Conservation (phyloP, 2,888 invertebrate genomes). For the Antheraea assamensis region DNA sequence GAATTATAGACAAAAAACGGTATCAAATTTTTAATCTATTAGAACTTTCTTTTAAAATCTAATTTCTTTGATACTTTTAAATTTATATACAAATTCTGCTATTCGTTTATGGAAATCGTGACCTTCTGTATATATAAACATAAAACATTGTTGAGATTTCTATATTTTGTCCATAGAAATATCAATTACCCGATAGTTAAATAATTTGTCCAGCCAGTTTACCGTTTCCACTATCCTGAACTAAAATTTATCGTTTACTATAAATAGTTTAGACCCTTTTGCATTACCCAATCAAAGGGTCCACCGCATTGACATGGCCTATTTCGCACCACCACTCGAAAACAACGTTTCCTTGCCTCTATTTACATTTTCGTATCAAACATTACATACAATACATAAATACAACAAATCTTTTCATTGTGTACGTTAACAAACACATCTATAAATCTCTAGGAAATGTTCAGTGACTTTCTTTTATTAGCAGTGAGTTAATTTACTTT, state of each 20-base stretch:
- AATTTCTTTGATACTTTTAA: too few relatives aligned
- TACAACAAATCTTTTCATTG: constrained; percentile 24
- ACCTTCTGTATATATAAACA: too few relatives aligned
- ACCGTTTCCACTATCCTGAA: constrained; percentile 23
- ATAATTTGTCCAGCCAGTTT: background rate
- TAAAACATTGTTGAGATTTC: background rate
- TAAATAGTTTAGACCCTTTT: constrained; percentile 39
- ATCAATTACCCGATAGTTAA: background rate
- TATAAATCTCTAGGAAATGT: constrained; percentile 60
- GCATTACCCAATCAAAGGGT: constrained; percentile 38
- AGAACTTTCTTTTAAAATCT: too few relatives aligned
- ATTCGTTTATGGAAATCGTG: too few relatives aligned
- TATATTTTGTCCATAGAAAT: background rate
- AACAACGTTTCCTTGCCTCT: constrained; percentile 47
- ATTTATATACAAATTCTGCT: too few relatives aligned
- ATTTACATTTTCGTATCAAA: constrained; percentile 55
- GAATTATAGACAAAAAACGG: background rate
- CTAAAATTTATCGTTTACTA: constrained; percentile 34
- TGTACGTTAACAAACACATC: constrained; percentile 53
- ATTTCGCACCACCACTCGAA: constrained; percentile 34
- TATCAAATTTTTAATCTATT: background rate
- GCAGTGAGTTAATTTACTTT: constrained; percentile 8
- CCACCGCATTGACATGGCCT: constrained; percentile 35
- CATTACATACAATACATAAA: constrained; percentile 28
- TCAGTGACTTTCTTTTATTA: constrained; percentile 32